Percentiles rank a stretch among this genome's conserved stretches.
phyloP scores from a whole-genome alignment of 2,888 invertebrate genomes.

The Rhopalosiphum nymphaeae region DNA sequence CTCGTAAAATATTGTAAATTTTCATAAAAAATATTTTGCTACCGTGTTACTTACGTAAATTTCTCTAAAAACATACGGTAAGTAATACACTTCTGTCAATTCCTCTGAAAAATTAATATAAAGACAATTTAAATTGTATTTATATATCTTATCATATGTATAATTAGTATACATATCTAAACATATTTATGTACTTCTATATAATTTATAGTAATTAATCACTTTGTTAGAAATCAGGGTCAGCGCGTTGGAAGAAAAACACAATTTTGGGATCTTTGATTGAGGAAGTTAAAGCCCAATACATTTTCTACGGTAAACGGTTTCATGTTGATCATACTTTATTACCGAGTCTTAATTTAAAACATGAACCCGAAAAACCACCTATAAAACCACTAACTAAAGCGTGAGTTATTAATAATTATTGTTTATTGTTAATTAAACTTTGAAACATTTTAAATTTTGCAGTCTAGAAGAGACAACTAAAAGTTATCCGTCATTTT shows the following conservation, averaged over 20 bases:
- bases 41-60: no score
- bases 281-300: neutral
- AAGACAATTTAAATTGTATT: no score
- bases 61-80: no score
- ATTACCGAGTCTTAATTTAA: neutral
- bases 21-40: neutral
- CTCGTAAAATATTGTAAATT: no score
- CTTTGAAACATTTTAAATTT: neutral
- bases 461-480: neutral
- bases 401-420: neutral
- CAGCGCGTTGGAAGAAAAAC: neutral
- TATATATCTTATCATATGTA: no score
- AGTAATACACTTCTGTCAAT: no score
- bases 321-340: neutral
- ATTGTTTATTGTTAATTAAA: neutral
- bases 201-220: neutral
- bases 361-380: neutral
- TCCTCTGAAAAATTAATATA: no score
- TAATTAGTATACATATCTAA: neutral
- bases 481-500: conserved; percentile 67
- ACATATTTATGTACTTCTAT: neutral
- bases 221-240: neutral
- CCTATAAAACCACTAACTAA: neutral
- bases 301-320: neutral
- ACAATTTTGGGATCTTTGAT: neutral